Evolutionary conservation across 1,140 invertebrate species (phyloP), one percentile per base, ranked within the genome.

Genomic region (Drosophila cardini): DNA sequence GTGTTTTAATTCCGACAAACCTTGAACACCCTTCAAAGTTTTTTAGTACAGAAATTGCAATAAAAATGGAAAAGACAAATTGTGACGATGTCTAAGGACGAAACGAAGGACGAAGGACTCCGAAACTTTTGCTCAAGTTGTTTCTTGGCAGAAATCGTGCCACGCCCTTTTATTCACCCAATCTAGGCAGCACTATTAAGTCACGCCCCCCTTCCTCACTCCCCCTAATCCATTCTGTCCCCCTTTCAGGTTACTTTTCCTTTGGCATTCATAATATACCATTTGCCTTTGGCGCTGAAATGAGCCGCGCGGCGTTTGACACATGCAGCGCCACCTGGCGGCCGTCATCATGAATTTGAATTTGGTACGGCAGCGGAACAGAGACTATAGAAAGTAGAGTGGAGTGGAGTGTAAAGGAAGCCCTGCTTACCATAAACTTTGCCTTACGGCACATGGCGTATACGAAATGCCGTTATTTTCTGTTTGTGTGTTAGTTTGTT

Each of bases 271-370:
- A 26, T 26, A 26, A 60, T 72, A 64, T 56, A 72, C 11, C 61
- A 15, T 10, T 15, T n/a, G 40, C 30, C 11, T 11, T 34, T 80
- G 42, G 56, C 56, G 46, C 68, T 56, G 58, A 84, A 84, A 84
- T 85, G 81, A 84, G 81, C 77, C 60, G 69, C 69, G 69, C 73
- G 64, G 18, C 69, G 77, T 80, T 80, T 84, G 81, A 85, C 77
- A 84, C 81, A 84, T 77, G 81, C 77, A 84, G 78, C 70, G 81
- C 81, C 81, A 84, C 80, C 81, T 84, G 80, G 63, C 73, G 80
- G 68, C 56, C 78, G 74, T 85, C 62, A 64, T 45, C 81, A 85
- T 85, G 81, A 85, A 85, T 86, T 86, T 78, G 74, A 85, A 86
- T 85, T 60, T 64, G 46, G 38, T 56, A 30, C 18, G 46, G 50